A percentile compares a stretch with the other conserved stretches of the same genome.
These are phyloP conservation scores for Hemaris fuciformis DNA, from an alignment of 2,888 invertebrate species.

Conservation along the genomic window DNA sequence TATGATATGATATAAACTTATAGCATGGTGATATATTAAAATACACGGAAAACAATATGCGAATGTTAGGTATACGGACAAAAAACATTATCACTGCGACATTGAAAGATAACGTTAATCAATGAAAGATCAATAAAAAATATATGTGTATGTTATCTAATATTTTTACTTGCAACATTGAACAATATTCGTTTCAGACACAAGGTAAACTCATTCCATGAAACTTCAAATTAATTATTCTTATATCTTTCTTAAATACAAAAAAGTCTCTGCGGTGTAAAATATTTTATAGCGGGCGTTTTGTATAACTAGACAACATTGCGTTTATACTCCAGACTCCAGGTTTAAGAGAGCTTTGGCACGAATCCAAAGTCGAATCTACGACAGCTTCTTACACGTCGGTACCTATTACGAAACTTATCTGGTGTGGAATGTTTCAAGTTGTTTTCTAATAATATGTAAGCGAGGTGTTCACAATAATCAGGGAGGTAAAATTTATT, in stretches of 20 bases:
- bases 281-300: background rate
- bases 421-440: constrained; percentile 27
- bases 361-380: constrained; percentile 43
- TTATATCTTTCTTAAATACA: background rate
- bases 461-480: background rate
- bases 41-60: constrained; percentile 1
- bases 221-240: background rate
- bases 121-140: constrained; percentile 38
- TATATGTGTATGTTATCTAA: background rate
- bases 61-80: constrained; percentile 20
- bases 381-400: constrained; percentile 32
- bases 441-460: constrained; percentile 13
- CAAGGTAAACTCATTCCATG: background rate
- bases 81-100: constrained; percentile 47
- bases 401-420: constrained; percentile 37
- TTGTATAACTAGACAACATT: background rate
- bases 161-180: background rate
- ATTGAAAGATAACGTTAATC: constrained; percentile 59
- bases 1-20: constrained; percentile 17
- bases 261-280: background rate
- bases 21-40: background rate
- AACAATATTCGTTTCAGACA: background rate
- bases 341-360: constrained; percentile 46
- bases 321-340: constrained; percentile 21
- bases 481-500: constrained; percentile 19